These are phyloP conservation scores for Lomographa bimaculata DNA, from an alignment of 2,888 invertebrate species.

Conservation along the genomic window DNA sequence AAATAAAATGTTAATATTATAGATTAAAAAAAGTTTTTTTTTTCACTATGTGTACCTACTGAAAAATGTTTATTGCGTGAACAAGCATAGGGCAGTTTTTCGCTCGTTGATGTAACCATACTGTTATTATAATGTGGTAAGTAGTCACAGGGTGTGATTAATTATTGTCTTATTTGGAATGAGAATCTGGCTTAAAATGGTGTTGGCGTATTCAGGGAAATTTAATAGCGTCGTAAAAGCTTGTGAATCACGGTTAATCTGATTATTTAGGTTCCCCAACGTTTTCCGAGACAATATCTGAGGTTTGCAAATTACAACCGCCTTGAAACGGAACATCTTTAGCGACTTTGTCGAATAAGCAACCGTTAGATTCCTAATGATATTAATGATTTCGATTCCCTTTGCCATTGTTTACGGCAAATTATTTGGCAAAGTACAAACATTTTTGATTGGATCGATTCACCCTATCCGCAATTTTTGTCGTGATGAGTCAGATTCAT, in stretches of 20 bases:
- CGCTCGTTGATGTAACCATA: too few species aligned
- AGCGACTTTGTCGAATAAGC: constrained; percentile 8
- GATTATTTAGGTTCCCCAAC: constrained; percentile 28
- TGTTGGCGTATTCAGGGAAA: constrained; percentile 32
- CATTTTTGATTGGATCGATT: constrained; percentile 4
- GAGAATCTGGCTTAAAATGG: constrained; percentile 30
- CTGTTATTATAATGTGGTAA: constrained; percentile 11
- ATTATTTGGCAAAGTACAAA: constrained; percentile 5
- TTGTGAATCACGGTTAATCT: constrained; percentile 33
- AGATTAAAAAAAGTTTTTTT: too few species aligned
- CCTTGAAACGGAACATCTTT: constrained; percentile 14
- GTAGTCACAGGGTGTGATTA: constrained; percentile 34
- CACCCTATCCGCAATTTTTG: constrained; percentile 2
- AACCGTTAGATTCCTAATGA: constrained; percentile 17
- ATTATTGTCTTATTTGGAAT: constrained; percentile 40
- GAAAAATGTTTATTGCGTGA: too few species aligned
- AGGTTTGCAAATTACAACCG: constrained; percentile 21
- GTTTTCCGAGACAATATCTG: constrained; percentile 26
- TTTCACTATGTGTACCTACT: too few species aligned
- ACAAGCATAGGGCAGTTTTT: too few species aligned
- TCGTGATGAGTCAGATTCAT: constrained; percentile 9
- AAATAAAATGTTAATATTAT: too few species aligned
- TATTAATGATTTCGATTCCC: constrained; percentile 9
- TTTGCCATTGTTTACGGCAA: constrained; percentile 9
- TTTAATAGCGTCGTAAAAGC: constrained; percentile 35